Evolutionary conservation across 2,113 vertebrate species (phyloP).

Genomic region (Platysternon megacephalum): DNA sequence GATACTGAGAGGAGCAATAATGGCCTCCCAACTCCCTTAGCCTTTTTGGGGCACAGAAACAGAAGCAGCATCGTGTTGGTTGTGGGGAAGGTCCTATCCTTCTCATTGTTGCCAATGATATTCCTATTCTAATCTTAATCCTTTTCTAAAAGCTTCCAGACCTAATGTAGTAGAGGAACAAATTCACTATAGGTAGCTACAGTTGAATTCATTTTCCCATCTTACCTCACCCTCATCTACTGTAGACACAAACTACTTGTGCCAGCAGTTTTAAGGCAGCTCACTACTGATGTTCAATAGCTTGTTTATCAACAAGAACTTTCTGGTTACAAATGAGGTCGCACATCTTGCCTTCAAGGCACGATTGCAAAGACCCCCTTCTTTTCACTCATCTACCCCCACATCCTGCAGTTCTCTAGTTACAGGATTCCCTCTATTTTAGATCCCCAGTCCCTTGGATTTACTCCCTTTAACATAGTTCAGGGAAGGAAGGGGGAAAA

Average conservation of each 20-base stretch:
- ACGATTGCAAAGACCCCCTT: neutral
- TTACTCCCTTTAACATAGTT: conserved; percentile 31
- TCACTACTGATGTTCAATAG: neutral
- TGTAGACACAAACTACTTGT: neutral
- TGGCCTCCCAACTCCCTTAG: neutral
- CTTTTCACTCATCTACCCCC: neutral
- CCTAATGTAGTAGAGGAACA: neutral
- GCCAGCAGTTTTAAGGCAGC: conserved; percentile 8
- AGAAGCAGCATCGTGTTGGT: neutral
- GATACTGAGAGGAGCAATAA: neutral
- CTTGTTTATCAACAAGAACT: neutral
- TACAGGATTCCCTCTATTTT: conserved; percentile 25
- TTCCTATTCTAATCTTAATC: neutral
- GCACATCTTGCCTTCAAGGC: neutral
- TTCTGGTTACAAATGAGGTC: neutral
- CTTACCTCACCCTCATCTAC: neutral
- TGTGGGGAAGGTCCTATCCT: neutral
- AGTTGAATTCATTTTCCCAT: neutral
- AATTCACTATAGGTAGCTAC: neutral
- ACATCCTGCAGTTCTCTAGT: conserved; percentile 13
- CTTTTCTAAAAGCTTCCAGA: neutral
- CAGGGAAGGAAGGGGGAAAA: conserved; percentile 43
- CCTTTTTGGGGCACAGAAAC: neutral
- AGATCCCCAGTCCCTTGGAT: conserved; percentile 31
- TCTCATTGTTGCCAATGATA: neutral